phyloP scores from a whole-genome alignment of 2,113 vertebrate species.

The Alethe castanea region DNA sequence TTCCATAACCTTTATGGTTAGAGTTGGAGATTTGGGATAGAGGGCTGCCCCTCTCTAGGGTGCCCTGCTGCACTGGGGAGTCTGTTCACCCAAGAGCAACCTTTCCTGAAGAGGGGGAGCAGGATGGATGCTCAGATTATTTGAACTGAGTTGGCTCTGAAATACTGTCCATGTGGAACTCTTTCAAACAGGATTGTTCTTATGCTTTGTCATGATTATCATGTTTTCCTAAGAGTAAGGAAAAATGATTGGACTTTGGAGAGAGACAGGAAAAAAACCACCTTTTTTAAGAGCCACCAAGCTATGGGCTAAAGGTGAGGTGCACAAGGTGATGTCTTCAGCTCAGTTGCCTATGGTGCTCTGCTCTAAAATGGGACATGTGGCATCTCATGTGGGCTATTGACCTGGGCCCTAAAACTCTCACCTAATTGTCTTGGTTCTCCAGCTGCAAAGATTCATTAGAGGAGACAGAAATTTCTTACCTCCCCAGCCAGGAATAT shows the following conservation, averaged over 20 bases:
- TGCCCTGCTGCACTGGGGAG: not conserved
- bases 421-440: not conserved
- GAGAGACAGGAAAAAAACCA: not conserved
- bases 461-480: not conserved
- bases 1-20: not conserved
- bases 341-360: not conserved
- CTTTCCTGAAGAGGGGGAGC: not conserved
- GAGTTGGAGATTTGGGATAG: not conserved
- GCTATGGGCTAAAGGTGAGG: not conserved
- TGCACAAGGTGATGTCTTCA: not conserved
- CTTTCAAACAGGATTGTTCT: not conserved
- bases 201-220: not conserved
- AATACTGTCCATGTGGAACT: not conserved
- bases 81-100: not conserved
- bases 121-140: not conserved
- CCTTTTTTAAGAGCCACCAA: not conserved
- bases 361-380: not conserved
- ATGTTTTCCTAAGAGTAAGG: not conserved
- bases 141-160: not conserved
- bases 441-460: not conserved
- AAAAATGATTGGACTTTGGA: not conserved
- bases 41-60: not conserved
- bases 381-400: not conserved
- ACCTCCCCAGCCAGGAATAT: not conserved
- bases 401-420: not conserved